Evolutionary conservation across 2,888 invertebrate species (phyloP), one percentile per base, ranked within the genome.

Genomic region (Augiades crinisus): DNA sequence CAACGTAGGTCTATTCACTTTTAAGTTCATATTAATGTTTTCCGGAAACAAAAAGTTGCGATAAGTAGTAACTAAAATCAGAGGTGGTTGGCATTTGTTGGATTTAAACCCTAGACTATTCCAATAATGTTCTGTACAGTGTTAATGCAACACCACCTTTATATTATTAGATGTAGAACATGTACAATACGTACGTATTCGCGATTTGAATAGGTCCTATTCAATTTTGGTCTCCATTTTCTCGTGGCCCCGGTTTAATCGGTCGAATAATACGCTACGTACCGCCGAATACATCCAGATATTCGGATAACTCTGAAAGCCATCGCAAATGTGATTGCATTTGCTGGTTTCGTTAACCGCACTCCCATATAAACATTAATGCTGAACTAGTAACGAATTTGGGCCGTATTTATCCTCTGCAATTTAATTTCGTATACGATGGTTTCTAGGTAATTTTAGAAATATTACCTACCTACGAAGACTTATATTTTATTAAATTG

Each of bases 281-380:
- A 33, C 43, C 27, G 22, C 21, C 27, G 36, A 43, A 43, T 37
- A 36, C 34, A 43, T 36, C 19, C 43, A 27, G 50, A 43, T 50
- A 50, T 47, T 58, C 44, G 47, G 54, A 57, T 57, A 54, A 54
- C 55, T 38, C 36, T 50, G 50, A 50, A 55, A 53, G 57, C 54
- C 47, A 50, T 54, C 52, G 56, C 47, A 55, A 57, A 59, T 61
- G 57, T 57, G 61, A 59, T 59, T 57, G 61, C 57, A 52, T 55
- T 59, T 19, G 37, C 31, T 51, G 56, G 43, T 51, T 56, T 56
- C 19, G 47, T 8, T 30, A 37, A 44, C 50, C 50, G 40, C 50
- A 44, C 14, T 21, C 10, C 43, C 43, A 44, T 50, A 50, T 50
- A 50, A 27, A 44, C 43, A 43, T 43, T 37, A 49, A 41, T 40